phyloP scores from a whole-genome alignment of 2,888 invertebrate genomes.

The Xestobium rufovillosum region DNA sequence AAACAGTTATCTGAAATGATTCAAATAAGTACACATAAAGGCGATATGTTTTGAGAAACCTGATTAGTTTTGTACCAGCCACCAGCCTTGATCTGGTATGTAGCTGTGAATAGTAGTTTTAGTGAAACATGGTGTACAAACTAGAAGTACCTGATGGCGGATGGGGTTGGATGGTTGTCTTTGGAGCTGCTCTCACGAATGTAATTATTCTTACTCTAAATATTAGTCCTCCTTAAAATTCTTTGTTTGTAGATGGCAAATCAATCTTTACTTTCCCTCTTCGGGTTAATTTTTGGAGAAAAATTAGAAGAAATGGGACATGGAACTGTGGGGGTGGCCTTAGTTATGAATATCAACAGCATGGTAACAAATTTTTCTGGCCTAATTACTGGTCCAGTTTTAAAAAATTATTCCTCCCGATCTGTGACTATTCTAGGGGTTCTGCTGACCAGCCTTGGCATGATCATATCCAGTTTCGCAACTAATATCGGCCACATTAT shows the following conservation, averaged over 20 bases:
- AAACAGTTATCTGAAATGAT: too few relatives aligned
- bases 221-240: conserved; percentile 3
- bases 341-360: conserved; percentile 61
- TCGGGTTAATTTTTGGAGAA: conserved; percentile 62
- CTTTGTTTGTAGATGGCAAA: conserved; percentile 49
- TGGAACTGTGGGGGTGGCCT: conserved; percentile 57
- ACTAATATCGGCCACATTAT: conserved; percentile 48
- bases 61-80: too few relatives aligned
- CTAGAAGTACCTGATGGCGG: conserved; percentile 56
- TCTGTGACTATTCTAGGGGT: conserved; percentile 50
- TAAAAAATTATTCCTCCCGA: conserved; percentile 50
- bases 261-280: conserved; percentile 62
- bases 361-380: conserved; percentile 58
- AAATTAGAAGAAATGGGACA: conserved; percentile 56
- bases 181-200: conserved; percentile 59
- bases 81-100: too few relatives aligned
- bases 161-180: conserved; percentile 66
- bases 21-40: too few relatives aligned
- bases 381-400: conserved; percentile 60
- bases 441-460: conserved; percentile 46
- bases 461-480: conserved; percentile 48
- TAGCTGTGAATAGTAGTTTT: too few relatives aligned
- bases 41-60: too few relatives aligned
- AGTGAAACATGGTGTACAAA: neutral
- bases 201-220: conserved; percentile 45